Evolutionary conservation across 2,888 invertebrate species (phyloP).

Genomic region (Lepetodrilus schrolli): DNA sequence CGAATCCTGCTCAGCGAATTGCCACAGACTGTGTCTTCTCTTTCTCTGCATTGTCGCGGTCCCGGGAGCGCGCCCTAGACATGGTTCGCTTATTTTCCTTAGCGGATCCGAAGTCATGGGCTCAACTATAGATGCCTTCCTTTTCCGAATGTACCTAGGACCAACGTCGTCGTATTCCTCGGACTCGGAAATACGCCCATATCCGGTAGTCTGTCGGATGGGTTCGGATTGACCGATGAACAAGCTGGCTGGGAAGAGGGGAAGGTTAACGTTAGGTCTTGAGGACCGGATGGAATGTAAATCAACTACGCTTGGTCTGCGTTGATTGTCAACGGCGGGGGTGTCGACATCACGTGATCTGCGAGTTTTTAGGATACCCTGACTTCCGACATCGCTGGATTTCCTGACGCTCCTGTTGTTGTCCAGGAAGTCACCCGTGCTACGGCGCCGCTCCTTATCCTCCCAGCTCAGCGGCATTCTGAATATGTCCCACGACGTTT

Average conservation of each 20-base stretch:
- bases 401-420: too few species aligned
- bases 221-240: too few species aligned
- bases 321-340: too few species aligned
- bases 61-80: not conserved
- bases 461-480: not conserved
- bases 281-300: too few species aligned
- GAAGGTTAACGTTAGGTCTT: too few species aligned
- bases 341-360: too few species aligned
- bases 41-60: not conserved
- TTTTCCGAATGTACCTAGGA: not conserved
- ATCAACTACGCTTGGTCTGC: too few species aligned
- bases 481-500: not conserved
- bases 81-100: not conserved
- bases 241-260: too few species aligned
- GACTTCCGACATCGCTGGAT: too few species aligned
- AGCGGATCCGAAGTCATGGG: not conserved
- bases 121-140: not conserved
- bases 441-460: not conserved
- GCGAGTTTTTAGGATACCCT: too few species aligned
- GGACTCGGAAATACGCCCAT: too few species aligned
- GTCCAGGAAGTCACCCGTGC: not conserved
- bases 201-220: too few species aligned
- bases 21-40: not conserved
- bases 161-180: not conserved
- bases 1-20: conserved; percentile 1